Conservation (phyloP, 2,797 vertebrate genomes). For the Odontamblyopus lacepedii region DNA sequence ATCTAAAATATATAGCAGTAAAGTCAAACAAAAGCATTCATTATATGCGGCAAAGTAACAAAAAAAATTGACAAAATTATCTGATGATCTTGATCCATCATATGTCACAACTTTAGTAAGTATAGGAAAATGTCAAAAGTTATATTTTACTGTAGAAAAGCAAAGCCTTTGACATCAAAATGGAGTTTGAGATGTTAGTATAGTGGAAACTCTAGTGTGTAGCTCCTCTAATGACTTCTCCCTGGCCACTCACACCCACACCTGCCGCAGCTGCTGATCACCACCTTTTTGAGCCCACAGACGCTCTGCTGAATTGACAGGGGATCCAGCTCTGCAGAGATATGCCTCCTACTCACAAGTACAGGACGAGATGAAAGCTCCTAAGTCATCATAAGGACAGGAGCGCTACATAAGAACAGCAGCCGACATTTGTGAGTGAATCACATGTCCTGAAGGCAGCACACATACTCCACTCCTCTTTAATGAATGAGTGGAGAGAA, state of each 20-base stretch:
- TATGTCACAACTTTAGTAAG: too few relatives aligned
- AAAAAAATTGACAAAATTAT: too few relatives aligned
- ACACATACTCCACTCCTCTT: conserved; percentile 4
- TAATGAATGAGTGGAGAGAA: conserved; percentile 17
- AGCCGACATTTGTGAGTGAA: conserved; percentile 44
- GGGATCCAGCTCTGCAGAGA: conserved; percentile 32
- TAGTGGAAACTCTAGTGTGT: conserved; percentile 23
- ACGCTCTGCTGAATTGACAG: conserved; percentile 38
- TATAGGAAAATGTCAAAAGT: too few relatives aligned
- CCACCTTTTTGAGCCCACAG: conserved; percentile 32
- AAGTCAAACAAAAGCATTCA: too few relatives aligned
- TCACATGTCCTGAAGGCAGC: conserved; percentile 21
- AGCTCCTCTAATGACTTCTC: conserved; percentile 49
- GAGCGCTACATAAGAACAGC: conserved; percentile 27
- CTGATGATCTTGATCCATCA: too few relatives aligned
- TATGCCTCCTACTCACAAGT: conserved; percentile 41
- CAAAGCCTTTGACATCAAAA: too few relatives aligned
- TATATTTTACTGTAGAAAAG: too few relatives aligned
- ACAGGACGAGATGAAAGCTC: conserved; percentile 45
- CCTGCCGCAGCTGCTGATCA: conserved; percentile 38
- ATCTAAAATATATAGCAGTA: too few relatives aligned
- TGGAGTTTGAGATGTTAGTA: too few relatives aligned
- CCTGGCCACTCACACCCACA: conserved; percentile 31
- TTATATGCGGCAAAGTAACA: too few relatives aligned
- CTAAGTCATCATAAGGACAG: conserved; percentile 26